A percentile compares a stretch with the other conserved stretches of the same genome.
phyloP scores from a whole-genome alignment of 1,140 invertebrate genomes.

The Cotesia vestalis region DNA sequence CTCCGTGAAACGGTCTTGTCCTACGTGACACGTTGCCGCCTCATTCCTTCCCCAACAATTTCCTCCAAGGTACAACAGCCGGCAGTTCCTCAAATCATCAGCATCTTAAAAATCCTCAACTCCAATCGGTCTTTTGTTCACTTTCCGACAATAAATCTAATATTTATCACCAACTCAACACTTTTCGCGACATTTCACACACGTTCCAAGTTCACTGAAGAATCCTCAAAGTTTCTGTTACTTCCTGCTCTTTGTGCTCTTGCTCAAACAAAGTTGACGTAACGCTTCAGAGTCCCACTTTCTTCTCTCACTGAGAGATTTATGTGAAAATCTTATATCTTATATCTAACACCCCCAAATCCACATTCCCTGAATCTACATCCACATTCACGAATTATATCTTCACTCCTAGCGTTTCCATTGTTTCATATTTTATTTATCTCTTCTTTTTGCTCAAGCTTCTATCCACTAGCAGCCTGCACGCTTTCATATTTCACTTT shows the following conservation, averaged over 20 bases:
- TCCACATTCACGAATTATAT: too few relatives aligned
- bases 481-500: conserved; percentile 8
- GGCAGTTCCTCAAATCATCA: too few relatives aligned
- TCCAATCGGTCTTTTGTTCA: not conserved
- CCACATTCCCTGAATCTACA: too few relatives aligned
- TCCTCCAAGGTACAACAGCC: too few relatives aligned
- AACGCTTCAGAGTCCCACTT: conserved; percentile 23
- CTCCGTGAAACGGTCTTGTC: conserved; percentile 25
- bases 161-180: conserved; percentile 8
- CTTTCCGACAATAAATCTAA: not conserved
- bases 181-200: conserved; percentile 10
- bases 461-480: too few relatives aligned
- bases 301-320: conserved; percentile 1
- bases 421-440: not conserved
- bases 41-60: conserved; percentile 5
- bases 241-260: conserved; percentile 7
- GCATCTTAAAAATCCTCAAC: too few relatives aligned
- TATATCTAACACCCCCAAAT: not conserved
- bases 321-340: conserved; percentile 1
- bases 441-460: too few relatives aligned
- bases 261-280: conserved; percentile 2
- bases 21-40: conserved; percentile 29
- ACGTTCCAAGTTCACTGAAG: not conserved
- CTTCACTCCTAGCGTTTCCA: not conserved
- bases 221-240: not conserved